Evolutionary conservation across 2,888 invertebrate genomes (phyloP).

Genomic region (Drosophila atroscutellata): DNA sequence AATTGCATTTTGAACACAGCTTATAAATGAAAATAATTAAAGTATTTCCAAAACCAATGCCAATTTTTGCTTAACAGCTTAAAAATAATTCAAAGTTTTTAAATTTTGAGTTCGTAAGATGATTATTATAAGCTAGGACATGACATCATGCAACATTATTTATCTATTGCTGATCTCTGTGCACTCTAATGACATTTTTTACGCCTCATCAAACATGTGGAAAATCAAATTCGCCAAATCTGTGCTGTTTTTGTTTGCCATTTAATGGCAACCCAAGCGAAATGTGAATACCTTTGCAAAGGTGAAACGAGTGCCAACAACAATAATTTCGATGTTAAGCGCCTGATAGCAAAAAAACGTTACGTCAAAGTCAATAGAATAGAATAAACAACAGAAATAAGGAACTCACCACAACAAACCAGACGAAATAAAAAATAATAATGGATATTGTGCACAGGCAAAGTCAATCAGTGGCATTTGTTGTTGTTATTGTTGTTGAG

Average conservation of each 20-base stretch:
- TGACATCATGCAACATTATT: constrained; percentile 29
- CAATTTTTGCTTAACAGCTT: neutral
- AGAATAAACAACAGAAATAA: constrained; percentile 51
- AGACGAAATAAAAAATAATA: constrained; percentile 54
- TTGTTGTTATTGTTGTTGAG: constrained; percentile 29
- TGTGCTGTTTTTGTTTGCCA: constrained; percentile 10
- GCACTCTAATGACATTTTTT: constrained; percentile 62
- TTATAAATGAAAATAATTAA: neutral
- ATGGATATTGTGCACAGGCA: constrained; percentile 66
- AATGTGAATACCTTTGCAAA: constrained; percentile 39
- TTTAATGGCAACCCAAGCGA: constrained; percentile 33
- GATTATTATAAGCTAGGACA: neutral
- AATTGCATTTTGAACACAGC: constrained; percentile 40
- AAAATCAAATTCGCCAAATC: constrained; percentile 37
- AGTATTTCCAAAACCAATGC: neutral
- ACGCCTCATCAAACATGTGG: constrained; percentile 62
- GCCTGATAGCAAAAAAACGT: constrained; percentile 63
- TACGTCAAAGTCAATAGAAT: constrained; percentile 56
- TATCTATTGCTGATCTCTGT: constrained; percentile 34
- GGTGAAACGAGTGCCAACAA: constrained; percentile 40
- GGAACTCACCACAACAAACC: constrained; percentile 17
- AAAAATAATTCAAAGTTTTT: neutral
- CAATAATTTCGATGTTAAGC: constrained; percentile 50
- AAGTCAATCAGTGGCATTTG: constrained; percentile 70
- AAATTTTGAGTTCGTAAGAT: neutral